phyloP scores from a whole-genome alignment of 2,888 invertebrate species.

The Amaurobius ferox region DNA sequence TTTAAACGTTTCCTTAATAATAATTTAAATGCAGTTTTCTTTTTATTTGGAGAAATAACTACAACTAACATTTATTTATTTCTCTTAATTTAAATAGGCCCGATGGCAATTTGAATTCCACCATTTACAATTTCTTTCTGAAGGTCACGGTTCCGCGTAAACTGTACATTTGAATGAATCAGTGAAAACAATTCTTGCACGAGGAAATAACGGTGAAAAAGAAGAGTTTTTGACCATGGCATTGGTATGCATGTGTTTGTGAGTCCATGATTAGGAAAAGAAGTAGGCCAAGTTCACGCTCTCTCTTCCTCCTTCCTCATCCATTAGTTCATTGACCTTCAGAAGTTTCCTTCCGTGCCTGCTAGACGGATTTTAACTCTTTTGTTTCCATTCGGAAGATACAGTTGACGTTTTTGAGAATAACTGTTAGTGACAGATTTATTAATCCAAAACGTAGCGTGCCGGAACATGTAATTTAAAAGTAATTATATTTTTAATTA shows the following conservation, averaged over 20 bases:
- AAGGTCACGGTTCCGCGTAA: conserved; percentile 37
- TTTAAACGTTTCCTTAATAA: no score
- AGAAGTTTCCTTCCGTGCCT: neutral
- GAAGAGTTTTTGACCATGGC: conserved; percentile 52
- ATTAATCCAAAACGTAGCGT: neutral
- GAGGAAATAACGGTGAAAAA: conserved; percentile 51
- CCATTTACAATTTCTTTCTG: neutral
- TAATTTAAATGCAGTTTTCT: neutral
- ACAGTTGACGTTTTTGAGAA: neutral
- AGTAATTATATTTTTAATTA: no score
- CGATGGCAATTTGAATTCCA: neutral
- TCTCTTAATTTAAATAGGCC: no score
- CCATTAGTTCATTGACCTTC: conserved; percentile 68
- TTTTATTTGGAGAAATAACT: neutral
- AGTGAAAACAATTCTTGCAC: conserved; percentile 40
- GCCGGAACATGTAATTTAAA: no score
- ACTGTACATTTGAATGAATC: conserved; percentile 10
- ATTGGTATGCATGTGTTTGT: conserved; percentile 67
- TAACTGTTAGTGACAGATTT: neutral
- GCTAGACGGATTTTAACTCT: neutral
- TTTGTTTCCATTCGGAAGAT: conserved; percentile 12
- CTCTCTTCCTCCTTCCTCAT: conserved; percentile 64
- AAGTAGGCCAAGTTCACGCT: conserved; percentile 68
- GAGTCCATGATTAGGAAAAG: conserved; percentile 53
- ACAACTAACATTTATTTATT: no score